These are phyloP conservation scores for Romanogobio albipinnatus DNA, from an alignment of 2,113 vertebrate species.

Conservation along the genomic window DNA sequence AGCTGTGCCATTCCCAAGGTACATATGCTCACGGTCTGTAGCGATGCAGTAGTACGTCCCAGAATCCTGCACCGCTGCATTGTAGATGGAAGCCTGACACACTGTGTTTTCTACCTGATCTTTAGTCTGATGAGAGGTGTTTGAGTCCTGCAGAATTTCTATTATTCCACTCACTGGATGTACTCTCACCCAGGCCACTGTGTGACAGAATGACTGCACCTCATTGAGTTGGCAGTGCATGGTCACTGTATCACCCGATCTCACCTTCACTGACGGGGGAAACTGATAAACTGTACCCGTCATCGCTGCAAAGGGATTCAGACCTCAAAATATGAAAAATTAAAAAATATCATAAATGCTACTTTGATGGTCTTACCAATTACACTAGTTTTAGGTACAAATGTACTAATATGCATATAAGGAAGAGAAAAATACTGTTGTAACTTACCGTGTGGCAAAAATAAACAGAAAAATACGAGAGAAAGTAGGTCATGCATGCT, in stretches of 20 bases:
- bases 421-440: background rate
- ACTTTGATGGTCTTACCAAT: too few relatives aligned
- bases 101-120: background rate
- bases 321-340: background rate
- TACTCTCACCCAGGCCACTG: conserved; percentile 17
- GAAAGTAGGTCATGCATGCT: background rate
- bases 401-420: background rate
- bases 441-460: conserved; percentile 2
- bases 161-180: background rate
- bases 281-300: background rate
- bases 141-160: background rate
- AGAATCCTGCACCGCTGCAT: background rate
- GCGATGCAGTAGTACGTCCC: conserved; percentile 35
- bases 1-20: conserved; percentile 15
- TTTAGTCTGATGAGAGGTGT: background rate
- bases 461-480: background rate
- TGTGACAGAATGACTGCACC: conserved; percentile 23
- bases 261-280: conserved; percentile 3
- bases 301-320: background rate
- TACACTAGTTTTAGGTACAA: background rate
- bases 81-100: background rate
- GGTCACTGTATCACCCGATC: background rate
- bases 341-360: background rate
- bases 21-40: conserved; percentile 21
- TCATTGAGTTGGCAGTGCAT: conserved; percentile 13